Conservation (phyloP, 1,140 invertebrate genomes). For the Pseudomyrmex flavicornis region DNA sequence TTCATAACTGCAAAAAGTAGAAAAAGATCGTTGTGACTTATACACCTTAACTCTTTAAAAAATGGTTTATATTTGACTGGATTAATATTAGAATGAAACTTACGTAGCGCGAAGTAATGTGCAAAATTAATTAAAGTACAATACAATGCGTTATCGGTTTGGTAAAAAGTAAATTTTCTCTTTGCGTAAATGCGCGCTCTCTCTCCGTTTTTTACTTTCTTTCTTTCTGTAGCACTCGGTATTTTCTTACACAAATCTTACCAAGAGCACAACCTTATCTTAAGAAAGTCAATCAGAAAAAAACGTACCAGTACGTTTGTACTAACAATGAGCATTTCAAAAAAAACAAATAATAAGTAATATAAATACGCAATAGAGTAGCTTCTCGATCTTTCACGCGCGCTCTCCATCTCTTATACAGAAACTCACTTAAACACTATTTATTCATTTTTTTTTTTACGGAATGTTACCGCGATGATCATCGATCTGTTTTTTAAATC, state of each 20-base stretch:
- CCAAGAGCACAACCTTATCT: slow-evolving; percentile 16
- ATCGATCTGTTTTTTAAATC: not conserved
- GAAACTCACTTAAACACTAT: slow-evolving; percentile 52
- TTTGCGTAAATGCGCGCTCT: no score
- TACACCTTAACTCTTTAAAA: not conserved
- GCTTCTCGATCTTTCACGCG: not conserved
- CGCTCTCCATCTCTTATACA: slow-evolving; percentile 4
- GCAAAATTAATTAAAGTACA: no score
- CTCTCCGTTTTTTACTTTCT: not conserved
- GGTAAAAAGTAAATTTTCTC: no score
- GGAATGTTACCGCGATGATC: slow-evolving; percentile 57
- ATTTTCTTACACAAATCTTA: slow-evolving; percentile 8
- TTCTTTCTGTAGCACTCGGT: not conserved
- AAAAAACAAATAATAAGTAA: slow-evolving; percentile 67
- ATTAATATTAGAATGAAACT: slow-evolving; percentile 21
- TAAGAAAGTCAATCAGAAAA: slow-evolving; percentile 20
- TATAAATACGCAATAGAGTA: slow-evolving; percentile 60
- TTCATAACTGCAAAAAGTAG: slow-evolving; percentile 21
- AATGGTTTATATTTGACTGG: not conserved
- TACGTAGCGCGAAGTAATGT: not conserved
- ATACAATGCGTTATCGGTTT: no score
- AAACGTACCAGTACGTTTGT: slow-evolving; percentile 82
- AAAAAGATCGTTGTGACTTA: slow-evolving; percentile 35
- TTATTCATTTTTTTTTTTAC: not conserved
- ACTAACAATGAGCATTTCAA: slow-evolving; percentile 76